These are phyloP conservation scores for Amorpha juglandis DNA, from an alignment of 2,888 invertebrate species.

Conservation along the genomic window DNA sequence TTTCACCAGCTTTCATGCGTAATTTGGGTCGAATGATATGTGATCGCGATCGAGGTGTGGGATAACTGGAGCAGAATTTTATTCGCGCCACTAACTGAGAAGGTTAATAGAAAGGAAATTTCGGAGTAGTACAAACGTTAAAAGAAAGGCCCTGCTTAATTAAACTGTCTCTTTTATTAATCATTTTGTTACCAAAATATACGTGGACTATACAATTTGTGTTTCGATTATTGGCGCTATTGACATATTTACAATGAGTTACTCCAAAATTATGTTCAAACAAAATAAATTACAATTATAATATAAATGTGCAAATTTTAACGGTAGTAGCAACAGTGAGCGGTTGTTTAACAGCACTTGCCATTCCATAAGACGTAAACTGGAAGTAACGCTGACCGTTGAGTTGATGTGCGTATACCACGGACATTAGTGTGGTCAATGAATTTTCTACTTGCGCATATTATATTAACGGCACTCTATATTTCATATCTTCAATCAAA, in stretches of 20 bases:
- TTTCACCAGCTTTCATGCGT: conserved; percentile 67
- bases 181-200: neutral
- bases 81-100: conserved; percentile 71
- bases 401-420: conserved; percentile 45
- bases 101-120: conserved; percentile 68
- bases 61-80: conserved; percentile 77
- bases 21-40: conserved; percentile 75
- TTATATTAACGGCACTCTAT: conserved; percentile 1
- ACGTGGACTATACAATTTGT: neutral
- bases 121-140: conserved; percentile 48
- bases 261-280: conserved; percentile 39
- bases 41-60: conserved; percentile 66
- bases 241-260: neutral
- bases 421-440: conserved; percentile 44
- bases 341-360: conserved; percentile 52
- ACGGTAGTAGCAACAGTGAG: conserved; percentile 61
- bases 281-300: conserved; percentile 40
- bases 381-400: conserved; percentile 58
- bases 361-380: conserved; percentile 51
- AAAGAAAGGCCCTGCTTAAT: neutral
- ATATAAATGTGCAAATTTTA: conserved; percentile 41
- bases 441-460: conserved; percentile 38
- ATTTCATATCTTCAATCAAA: neutral
- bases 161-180: neutral
- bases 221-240: neutral